Conservation (phyloP, 2,113 vertebrate species). For the Bettongia penicillata region DNA sequence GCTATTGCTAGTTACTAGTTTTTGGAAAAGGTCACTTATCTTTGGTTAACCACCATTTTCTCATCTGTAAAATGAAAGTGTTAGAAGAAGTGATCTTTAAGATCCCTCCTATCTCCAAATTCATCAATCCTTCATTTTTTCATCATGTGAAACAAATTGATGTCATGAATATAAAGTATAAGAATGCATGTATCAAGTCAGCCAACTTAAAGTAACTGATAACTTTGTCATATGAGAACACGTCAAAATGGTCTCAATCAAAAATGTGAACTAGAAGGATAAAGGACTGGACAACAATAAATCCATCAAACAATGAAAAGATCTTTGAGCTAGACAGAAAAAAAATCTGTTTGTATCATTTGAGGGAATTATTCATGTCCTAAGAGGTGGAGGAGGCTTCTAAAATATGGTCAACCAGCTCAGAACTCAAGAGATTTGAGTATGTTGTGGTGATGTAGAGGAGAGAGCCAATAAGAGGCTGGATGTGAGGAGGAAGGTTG, state of each 20-base stretch:
- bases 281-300: background rate
- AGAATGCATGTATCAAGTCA: background rate
- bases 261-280: background rate
- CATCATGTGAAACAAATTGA: background rate
- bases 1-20: background rate
- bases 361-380: too few species aligned
- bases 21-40: background rate
- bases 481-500: background rate
- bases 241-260: background rate
- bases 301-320: background rate
- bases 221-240: background rate
- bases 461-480: background rate
- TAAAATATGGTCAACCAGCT: background rate
- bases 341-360: background rate
- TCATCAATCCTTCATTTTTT: background rate
- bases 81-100: too few species aligned
- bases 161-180: background rate
- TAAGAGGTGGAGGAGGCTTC: too few species aligned
- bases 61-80: too few species aligned
- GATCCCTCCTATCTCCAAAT: background rate
- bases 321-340: background rate
- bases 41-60: background rate
- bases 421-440: background rate
- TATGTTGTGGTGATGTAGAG: background rate
- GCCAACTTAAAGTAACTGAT: background rate